Percentiles rank a stretch among this genome's conserved stretches.
phyloP scores from a whole-genome alignment of 2,113 vertebrate genomes.

The Pseudorectes ferrugineus region DNA sequence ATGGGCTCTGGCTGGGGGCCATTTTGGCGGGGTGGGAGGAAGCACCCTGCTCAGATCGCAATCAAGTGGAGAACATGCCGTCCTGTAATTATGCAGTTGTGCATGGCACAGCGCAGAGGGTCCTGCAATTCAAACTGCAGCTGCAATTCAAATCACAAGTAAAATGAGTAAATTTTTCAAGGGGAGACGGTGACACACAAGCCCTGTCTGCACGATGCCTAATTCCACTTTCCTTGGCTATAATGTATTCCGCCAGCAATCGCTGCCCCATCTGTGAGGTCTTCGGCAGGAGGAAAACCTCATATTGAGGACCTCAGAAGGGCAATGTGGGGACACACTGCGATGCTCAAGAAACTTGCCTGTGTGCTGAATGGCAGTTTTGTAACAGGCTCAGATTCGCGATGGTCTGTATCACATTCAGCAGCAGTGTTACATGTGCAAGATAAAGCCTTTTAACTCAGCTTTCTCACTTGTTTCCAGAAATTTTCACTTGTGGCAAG shows the following conservation, averaged over 20 bases:
- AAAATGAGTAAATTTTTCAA: not conserved
- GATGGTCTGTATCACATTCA: not conserved
- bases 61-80: not conserved
- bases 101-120: not conserved
- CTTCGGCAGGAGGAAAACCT: not conserved
- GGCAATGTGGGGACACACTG: not conserved
- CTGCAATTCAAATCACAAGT: not conserved
- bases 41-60: not conserved
- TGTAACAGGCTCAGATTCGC: not conserved
- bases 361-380: not conserved
- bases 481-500: constrained; percentile 45
- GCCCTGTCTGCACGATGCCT: not conserved
- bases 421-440: not conserved
- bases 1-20: not conserved
- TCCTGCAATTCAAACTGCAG: not conserved
- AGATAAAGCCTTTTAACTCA: constrained; percentile 21
- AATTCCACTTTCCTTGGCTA: not conserved
- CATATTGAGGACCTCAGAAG: not conserved
- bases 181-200: not conserved
- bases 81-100: not conserved
- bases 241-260: not conserved
- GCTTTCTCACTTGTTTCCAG: constrained; percentile 49
- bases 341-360: not conserved
- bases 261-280: not conserved
- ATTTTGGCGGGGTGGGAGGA: not conserved